These are phyloP conservation scores for Planococcus citri DNA, from an alignment of 1,140 invertebrate genomes.

Conservation along the genomic window DNA sequence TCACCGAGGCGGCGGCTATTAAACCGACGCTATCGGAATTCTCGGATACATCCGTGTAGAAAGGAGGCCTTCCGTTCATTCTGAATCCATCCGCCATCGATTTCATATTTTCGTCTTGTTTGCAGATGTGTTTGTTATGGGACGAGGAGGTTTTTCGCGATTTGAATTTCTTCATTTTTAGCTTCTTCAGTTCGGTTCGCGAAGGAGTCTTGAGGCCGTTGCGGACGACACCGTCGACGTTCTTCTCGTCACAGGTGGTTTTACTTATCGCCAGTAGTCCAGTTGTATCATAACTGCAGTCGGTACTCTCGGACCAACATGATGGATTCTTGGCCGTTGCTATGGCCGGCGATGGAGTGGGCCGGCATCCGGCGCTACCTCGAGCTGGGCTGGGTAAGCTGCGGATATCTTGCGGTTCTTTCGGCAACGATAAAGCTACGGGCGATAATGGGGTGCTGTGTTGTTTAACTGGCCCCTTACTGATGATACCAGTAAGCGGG, in stretches of 20 bases:
- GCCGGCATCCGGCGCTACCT: slow-evolving; percentile 42
- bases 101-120: not conserved
- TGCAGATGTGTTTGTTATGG: not conserved
- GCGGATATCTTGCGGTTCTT: slow-evolving; percentile 44
- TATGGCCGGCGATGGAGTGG: slow-evolving; percentile 29
- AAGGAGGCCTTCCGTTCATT: not conserved
- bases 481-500: slow-evolving; percentile 76
- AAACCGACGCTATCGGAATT: not conserved
- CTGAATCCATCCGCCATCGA: not conserved
- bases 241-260: slow-evolving; percentile 33
- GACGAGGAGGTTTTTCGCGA: not conserved
- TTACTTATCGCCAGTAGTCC: slow-evolving; percentile 29
- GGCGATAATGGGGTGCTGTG: slow-evolving; percentile 37
- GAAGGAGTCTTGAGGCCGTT: not conserved
- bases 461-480: slow-evolving; percentile 45
- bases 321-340: slow-evolving; percentile 28
- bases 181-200: not conserved
- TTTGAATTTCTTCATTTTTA: not conserved
- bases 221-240: slow-evolving; percentile 30
- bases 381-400: slow-evolving; percentile 53
- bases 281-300: slow-evolving; percentile 23
- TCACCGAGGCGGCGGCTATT: not conserved
- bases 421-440: slow-evolving; percentile 48
- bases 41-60: not conserved
- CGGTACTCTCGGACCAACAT: slow-evolving; percentile 24